Base-by-base conservation (phyloP, 2,797 vertebrate species). In the Schizopygopsis malacanthus region DNA sequence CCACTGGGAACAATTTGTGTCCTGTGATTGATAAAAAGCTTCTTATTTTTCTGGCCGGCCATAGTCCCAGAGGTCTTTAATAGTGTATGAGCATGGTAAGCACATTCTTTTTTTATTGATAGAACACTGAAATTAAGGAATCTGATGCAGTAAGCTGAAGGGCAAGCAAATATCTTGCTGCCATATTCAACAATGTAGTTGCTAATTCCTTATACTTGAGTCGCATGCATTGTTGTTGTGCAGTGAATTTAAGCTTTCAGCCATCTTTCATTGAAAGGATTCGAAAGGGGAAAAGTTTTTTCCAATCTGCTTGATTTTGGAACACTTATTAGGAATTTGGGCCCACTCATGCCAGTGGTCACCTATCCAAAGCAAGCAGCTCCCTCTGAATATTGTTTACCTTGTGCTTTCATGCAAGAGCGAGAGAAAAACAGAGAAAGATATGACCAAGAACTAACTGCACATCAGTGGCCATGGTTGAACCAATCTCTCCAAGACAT, bases 301-400 rank as follows among this genome's bases (percentile, higher is more conserved):
- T n/a, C 20, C 47, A 59, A 59, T 90, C 85, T 86, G 75, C 77
- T 86, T 85, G 76, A 87, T 76, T 86, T 85, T 82, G 81, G 82
- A 86, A 72, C 69, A 77, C 69, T 85, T 88, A 86, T 86, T 83
- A 82, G 72, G 56, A 86, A 87, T 78, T 73, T 86, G 69, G 85
- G 77, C 43, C 84, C 84, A 61, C n/a, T 54, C 25, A n/a, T 81
- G 81, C 82, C 79, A 81, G 80, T 82, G 84, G 85, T 90, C 87
- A 88, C 84, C 87, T 84, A 83, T 88, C 87, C 89, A 91, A 90
- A 90, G 84, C 85, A 89, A 90, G 86, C 87, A 90, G 72, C 69
- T 88, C 71, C 41, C 71, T 81, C 76, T 79, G 78, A 91, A 87
- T 89, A 82, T 81, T 90, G 87, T 87, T 90, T 89, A 86, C 83